Percentiles rank a stretch among this genome's conserved stretches.
phyloP scores from a whole-genome alignment of 2,888 invertebrate genomes.

The Callinectes sapidus region DNA sequence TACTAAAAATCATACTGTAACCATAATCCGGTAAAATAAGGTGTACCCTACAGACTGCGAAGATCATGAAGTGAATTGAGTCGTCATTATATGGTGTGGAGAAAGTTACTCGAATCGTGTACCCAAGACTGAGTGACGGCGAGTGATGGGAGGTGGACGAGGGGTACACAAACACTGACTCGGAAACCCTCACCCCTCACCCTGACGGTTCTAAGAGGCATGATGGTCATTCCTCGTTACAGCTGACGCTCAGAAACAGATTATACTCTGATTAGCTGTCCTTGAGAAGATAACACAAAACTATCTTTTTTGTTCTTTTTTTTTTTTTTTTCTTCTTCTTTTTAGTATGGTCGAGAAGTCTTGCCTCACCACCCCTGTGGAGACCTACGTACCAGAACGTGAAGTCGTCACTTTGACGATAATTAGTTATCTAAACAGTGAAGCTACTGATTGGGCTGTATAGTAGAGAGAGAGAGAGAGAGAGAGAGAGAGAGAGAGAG shows the following conservation, averaged over 20 bases:
- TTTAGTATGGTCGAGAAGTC: neutral
- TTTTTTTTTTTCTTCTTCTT: no score
- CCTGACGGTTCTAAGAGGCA: neutral
- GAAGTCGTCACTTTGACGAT: neutral
- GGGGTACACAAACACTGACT: neutral
- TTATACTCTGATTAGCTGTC: neutral
- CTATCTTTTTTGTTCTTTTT: no score
- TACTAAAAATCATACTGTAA: no score
- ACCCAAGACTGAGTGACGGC: neutral
- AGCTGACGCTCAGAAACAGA: neutral
- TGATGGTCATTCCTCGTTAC: neutral
- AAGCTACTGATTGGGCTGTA: neutral
- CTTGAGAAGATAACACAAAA: neutral
- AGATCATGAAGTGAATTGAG: no score
- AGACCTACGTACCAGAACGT: neutral
- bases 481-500: neutral
- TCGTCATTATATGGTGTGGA: neutral
- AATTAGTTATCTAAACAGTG: neutral
- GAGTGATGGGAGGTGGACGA: neutral
- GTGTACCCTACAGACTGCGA: no score
- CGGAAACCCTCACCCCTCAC: neutral
- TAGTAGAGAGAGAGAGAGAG: neutral
- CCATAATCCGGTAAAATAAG: no score
- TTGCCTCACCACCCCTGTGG: neutral
- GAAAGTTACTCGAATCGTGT: neutral